Evolutionary conservation across 1,140 invertebrate genomes (phyloP), one percentile per base, ranked within the genome.

Genomic region (Brachionus manjavacas): DNA sequence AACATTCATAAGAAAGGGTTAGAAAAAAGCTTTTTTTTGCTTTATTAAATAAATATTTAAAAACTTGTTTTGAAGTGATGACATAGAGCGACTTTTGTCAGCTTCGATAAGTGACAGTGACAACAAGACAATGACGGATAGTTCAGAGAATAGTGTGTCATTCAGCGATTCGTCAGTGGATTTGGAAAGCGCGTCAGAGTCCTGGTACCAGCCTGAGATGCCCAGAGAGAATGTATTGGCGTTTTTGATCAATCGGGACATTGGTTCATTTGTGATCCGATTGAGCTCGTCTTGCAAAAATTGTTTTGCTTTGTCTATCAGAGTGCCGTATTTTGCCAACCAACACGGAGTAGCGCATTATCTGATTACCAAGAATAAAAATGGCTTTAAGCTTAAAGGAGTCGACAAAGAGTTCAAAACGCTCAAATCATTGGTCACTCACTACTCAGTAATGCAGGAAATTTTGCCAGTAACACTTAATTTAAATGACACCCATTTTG

Each of bases 311-410:
- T 43, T 81, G 52, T 81, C 79, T 2, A 81, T 81, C 14, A 52
- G 79, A 43, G 79, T 81, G 52, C 79, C 79, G 11, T 81, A 81
- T 14, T 81, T 64, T 68, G 79, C 79, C 23, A 81, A 81, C n/a
- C 79, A 81, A 68, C 39, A 64, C 12, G 79, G 79, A 35, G 41
- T 81, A 14, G 79, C 79, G 4, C 79, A 81, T 25, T 81, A 81
- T 28, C 25, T 81, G 14, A 81, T 81, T 23, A 81, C 52, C 9
- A 41, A 46, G 14, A 64, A 64, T 25, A 25, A 20, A 46, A 39
- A 68, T 43, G 79, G 79, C 1, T 81, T 41, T 46, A 81, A 81
- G 9, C 39, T 81, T 1, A 81, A 81, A 81, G 79, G 79, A 3
- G 79, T 81, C 11, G 52, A 81, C 11, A 81, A 81, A 81, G 79